Base-by-base conservation (phyloP, 1,140 invertebrate genomes). In the Geopemphigus sp. region DNA sequence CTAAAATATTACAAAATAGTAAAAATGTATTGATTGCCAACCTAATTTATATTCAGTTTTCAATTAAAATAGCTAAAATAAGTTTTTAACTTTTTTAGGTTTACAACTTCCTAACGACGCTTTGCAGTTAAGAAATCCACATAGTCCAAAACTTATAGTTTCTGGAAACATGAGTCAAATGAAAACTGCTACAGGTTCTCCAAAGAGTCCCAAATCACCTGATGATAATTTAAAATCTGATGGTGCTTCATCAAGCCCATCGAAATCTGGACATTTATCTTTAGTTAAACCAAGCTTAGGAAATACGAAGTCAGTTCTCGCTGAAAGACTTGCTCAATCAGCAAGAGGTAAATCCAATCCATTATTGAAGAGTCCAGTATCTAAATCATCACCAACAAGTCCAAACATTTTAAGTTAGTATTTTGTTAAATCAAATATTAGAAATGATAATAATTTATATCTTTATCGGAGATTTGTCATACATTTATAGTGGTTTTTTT, bases 241-340 rank as follows among this genome's bases (percentile, higher is more conserved):
- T 4, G 8, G 39, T 78, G 15, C 29, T 50, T 61, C n/a, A 59
- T 45, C 57, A 45, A 59, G 29, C 1, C 24, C 57, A 17, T 50
- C 57, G 14, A 78, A 63, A 63, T 61, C 57, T 59, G 73, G 56
- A 76, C 17, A 54, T 47, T 78, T 39, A 10, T 61, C 74, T 63
- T 63, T 57, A 26, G 12, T 22, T 12, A 78, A 78, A n/a, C 61
- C 74, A 29, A 78, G 74, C 11, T 57, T 57, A 12, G 22, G 29
- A 61, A 59, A 50, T 56, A 73, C 6, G 24, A 78, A 78, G 47
- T 50, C 74, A 14, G 22, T 61, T 50, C 32, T 78, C 19, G 22
- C 39, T 63, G 74, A 78, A 63, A 45, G 74, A 78, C 74, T 78
- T 63, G 74, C 74, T 61, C 73, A 76, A 47, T 76, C 73, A 24